phyloP scores from a whole-genome alignment of 2,113 vertebrate species.

The Oncorhynchus masou region DNA sequence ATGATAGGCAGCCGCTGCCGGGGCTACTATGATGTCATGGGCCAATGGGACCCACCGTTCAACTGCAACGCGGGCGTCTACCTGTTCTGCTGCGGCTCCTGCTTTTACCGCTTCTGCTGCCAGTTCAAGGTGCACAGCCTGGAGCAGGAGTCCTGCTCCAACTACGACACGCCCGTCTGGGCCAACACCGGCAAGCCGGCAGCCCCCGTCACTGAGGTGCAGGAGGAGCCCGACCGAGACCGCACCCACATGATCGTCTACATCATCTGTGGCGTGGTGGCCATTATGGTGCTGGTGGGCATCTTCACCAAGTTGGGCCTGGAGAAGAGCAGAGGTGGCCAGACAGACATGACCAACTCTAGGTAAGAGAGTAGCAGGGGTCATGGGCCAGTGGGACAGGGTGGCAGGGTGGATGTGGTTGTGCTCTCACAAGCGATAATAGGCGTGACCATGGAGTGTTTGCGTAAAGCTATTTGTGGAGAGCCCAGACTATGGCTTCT shows the following conservation, averaged over 20 bases:
- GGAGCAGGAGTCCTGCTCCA: conserved; percentile 89
- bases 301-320: conserved; percentile 90
- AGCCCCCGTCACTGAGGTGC: conserved; percentile 76
- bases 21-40: conserved; percentile 98
- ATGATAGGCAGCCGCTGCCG: conserved; percentile 80
- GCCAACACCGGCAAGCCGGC: conserved; percentile 83
- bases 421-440: conserved; percentile 7
- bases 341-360: conserved; percentile 85
- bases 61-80: conserved; percentile 93
- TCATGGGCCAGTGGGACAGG: neutral
- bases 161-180: conserved; percentile 91
- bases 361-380: conserved; percentile 73
- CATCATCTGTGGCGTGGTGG: conserved; percentile 91
- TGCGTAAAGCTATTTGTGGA: conserved; percentile 4
- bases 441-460: conserved; percentile 34
- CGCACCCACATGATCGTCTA: conserved; percentile 94
- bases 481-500: no score
- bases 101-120: conserved; percentile 97
- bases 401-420: conserved; percentile 11
- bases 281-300: conserved; percentile 90
- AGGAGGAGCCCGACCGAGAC: conserved; percentile 80
- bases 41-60: conserved; percentile 97
- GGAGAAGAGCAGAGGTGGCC: conserved; percentile 85
- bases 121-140: conserved; percentile 88
- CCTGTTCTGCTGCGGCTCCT: conserved; percentile 95